Evolutionary conservation across 2,888 invertebrate genomes (phyloP).

Genomic region (Craniophora ligustri): DNA sequence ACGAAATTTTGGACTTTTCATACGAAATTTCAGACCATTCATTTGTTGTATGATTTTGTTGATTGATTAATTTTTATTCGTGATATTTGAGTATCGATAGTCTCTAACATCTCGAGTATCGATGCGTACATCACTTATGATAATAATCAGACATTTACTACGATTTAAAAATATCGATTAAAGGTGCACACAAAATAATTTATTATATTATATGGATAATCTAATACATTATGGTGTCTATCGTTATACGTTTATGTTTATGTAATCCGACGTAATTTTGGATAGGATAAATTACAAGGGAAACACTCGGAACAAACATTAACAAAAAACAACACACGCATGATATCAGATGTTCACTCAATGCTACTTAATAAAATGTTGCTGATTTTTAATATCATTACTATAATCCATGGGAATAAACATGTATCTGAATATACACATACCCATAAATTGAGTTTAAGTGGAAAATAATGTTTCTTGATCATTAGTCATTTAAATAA

Average conservation of each 20-base stretch:
- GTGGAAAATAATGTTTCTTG: no score
- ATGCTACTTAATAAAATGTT: no score
- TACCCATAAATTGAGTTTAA: no score
- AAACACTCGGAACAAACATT: slow-evolving; percentile 4
- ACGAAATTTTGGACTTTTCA: not conserved
- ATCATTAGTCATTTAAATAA: no score
- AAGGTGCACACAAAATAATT: slow-evolving; percentile 50
- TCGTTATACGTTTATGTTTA: slow-evolving; percentile 36
- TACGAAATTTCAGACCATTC: no score
- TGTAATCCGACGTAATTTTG: slow-evolving; percentile 19
- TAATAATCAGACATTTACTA: slow-evolving; percentile 54
- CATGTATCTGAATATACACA: no score
- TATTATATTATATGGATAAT: slow-evolving; percentile 26
- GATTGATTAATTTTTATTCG: not conserved
- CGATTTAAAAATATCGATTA: slow-evolving; percentile 42
- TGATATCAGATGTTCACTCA: no score
- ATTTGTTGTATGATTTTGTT: not conserved
- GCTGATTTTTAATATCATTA: no score
- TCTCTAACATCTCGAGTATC: slow-evolving; percentile 26
- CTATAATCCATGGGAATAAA: no score
- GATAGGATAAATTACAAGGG: slow-evolving; percentile 1
- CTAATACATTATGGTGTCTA: slow-evolving; percentile 34
- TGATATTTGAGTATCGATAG: not conserved
- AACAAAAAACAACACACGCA: slow-evolving; percentile 2
- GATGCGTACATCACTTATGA: slow-evolving; percentile 23